Evolutionary conservation across 2,113 vertebrate genomes (phyloP), one percentile per base, ranked within the genome.

Genomic region (Camarhynchus parvulus): DNA sequence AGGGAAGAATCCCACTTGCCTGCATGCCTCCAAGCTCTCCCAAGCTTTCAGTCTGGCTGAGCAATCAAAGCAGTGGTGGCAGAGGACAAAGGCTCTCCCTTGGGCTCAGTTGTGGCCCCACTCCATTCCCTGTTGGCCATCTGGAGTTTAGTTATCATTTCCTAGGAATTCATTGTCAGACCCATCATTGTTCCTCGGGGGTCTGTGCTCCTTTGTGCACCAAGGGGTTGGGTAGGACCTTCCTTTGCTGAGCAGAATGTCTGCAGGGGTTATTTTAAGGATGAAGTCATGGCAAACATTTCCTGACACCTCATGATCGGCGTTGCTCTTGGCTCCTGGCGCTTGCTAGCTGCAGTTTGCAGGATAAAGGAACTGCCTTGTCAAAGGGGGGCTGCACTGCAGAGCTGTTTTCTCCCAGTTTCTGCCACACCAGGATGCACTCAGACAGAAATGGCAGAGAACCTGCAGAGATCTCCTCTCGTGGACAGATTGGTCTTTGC

Each of bases 281-380:
- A 82, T 91, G 91, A 94, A 91, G 66, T 41, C 86, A 86, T 93
- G 92, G 94, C 92, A 93, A 96, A 89, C 66, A 33, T 95, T 97
- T 94, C 91, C 89, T 89, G 80, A 95, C 91, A 94, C 92, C 66
- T 95, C 89, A n/a, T 9, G 91, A 94, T 81, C 31, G 13, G 44
- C 15, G 0, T 55, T 87, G 89, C 52, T 93, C 31, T 96, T 96
- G 94, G 94, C 94, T 94, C 30, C 86, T 92, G 86, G 88, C 68
- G 83, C 64, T 89, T 39, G 59, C 8, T 77, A 70, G 83, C 56
- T 67, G 63, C 75, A 74, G 46, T 58, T 15, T 58, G 30, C 42
- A 77, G 67, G 59, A 58, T 50, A 77, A 66, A 86, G 55, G 47
- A 62, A 15, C 22, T 35, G 37, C 24, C 25, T 74, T 37, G n/a